Evolutionary conservation across 2,888 invertebrate genomes (phyloP).

Genomic region (Amblyjoppa proteus): DNA sequence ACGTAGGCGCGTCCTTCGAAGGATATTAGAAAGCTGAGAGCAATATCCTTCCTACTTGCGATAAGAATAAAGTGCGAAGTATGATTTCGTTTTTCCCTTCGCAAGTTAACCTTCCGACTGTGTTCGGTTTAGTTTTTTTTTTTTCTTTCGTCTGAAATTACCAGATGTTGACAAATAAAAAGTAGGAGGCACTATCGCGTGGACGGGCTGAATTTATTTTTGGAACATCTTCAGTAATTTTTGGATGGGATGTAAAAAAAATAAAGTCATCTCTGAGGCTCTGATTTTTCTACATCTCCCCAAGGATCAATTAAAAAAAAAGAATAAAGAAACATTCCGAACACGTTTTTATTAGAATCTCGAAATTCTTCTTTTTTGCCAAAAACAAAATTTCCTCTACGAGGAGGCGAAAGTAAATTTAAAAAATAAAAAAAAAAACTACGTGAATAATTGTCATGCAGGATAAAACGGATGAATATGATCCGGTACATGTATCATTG

Average conservation of each 20-base stretch:
- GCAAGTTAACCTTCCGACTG: not conserved
- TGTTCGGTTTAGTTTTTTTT: not conserved
- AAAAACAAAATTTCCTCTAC: too few species aligned
- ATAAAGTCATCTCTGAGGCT: not conserved
- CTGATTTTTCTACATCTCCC: not conserved
- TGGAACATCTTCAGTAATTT: not conserved
- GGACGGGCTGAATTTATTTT: not conserved
- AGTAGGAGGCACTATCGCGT: not conserved
- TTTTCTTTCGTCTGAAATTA: not conserved
- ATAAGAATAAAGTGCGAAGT: not conserved
- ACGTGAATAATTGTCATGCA: too few species aligned
- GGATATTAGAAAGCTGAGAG: conserved; percentile 15
- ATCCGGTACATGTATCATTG: too few species aligned
- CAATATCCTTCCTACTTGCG: not conserved
- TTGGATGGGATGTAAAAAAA: not conserved
- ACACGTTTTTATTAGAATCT: not conserved
- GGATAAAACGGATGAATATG: too few species aligned
- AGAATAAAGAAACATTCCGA: not conserved
- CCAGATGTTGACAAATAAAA: not conserved
- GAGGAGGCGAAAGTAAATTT: too few species aligned
- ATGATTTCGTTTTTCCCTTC: not conserved
- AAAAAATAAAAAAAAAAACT: too few species aligned
- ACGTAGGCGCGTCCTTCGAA: conserved; percentile 4
- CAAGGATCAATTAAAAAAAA: not conserved
- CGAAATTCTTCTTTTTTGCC: too few species aligned